Conservation (phyloP, 2,113 vertebrate species). For the Percopsis transmontana region DNA sequence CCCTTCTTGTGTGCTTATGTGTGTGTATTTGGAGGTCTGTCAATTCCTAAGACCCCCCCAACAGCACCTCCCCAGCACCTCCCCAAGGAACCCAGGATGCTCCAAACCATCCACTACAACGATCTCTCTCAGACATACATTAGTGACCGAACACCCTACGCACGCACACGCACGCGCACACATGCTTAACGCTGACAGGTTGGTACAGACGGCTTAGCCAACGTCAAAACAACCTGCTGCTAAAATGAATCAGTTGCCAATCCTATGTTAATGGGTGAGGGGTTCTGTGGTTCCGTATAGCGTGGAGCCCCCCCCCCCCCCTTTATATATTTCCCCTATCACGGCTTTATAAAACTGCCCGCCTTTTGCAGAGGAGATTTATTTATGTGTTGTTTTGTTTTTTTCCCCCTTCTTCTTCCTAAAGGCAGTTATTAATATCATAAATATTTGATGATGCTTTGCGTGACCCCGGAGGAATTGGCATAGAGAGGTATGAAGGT, state of each 20-base stretch:
- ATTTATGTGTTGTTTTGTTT: slow-evolving; percentile 61
- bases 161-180: slow-evolving; percentile 25
- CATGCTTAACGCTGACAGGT: background rate
- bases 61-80: too few species aligned
- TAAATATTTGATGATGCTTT: slow-evolving; percentile 77
- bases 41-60: slow-evolving; percentile 52
- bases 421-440: slow-evolving; percentile 76
- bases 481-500: slow-evolving; percentile 68
- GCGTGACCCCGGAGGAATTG: slow-evolving; percentile 67
- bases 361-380: slow-evolving; percentile 60
- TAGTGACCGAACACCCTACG: slow-evolving; percentile 38
- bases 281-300: background rate
- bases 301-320: slow-evolving; percentile 2
- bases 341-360: slow-evolving; percentile 58
- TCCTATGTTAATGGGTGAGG: background rate
- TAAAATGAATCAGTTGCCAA: slow-evolving; percentile 25
- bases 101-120: slow-evolving; percentile 63
- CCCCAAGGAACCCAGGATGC: slow-evolving; percentile 40
- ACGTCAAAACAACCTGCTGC: background rate
- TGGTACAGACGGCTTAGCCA: background rate
- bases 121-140: slow-evolving; percentile 40
- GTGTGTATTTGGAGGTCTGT: slow-evolving; percentile 57
- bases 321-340: slow-evolving; percentile 41
- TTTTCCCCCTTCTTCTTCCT: slow-evolving; percentile 34
- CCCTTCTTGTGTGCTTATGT: slow-evolving; percentile 44